These are phyloP conservation scores for Emesis russula DNA, from an alignment of 2,888 invertebrate genomes.

Conservation along the genomic window DNA sequence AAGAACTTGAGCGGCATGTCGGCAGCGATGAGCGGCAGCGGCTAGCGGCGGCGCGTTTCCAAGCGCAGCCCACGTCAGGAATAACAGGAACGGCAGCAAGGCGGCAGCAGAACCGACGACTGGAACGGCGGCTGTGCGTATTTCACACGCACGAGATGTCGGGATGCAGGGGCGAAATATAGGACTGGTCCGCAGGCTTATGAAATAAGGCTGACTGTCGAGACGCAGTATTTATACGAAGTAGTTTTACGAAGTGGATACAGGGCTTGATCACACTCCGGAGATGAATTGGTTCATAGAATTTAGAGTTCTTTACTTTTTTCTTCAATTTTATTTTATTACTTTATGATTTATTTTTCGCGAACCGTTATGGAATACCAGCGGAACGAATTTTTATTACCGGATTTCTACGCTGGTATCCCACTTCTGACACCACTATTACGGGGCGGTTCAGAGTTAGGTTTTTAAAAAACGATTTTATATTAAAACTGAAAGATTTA, in stretches of 20 bases:
- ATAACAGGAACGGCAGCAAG: neutral
- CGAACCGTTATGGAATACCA: neutral
- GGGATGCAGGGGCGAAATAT: too few species aligned
- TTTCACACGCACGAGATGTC: neutral
- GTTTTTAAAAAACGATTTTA: neutral
- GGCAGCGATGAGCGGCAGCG: neutral
- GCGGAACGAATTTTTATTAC: neutral
- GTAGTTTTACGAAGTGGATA: neutral
- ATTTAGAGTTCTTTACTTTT: neutral
- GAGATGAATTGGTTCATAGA: neutral
- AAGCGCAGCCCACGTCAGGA: neutral
- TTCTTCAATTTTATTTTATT: neutral
- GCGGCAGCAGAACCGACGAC: neutral
- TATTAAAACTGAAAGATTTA: too few species aligned
- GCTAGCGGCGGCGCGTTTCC: neutral
- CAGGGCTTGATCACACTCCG: slow-evolving; percentile 2
- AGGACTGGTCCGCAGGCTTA: neutral
- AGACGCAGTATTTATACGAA: neutral
- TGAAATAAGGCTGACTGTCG: neutral
- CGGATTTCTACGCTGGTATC: neutral
- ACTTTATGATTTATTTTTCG: neutral
- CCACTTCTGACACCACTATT: neutral
- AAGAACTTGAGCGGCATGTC: too few species aligned
- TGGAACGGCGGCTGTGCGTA: neutral
- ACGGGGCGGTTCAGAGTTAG: neutral